Evolutionary conservation across 2,888 invertebrate species (phyloP).

Genomic region (Hemithea aestivaria): DNA sequence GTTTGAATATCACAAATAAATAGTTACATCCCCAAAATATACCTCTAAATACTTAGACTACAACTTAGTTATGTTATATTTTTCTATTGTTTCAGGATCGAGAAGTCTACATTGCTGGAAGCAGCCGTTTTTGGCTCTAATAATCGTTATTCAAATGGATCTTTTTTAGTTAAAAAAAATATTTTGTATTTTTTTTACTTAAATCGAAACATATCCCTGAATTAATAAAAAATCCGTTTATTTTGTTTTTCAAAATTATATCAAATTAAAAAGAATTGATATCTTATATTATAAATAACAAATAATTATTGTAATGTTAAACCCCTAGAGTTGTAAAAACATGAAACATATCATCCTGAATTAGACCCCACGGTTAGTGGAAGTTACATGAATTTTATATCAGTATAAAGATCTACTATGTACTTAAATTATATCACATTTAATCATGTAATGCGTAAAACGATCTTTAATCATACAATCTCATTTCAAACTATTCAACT

Average conservation of each 20-base stretch:
- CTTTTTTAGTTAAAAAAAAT: constrained; percentile 47
- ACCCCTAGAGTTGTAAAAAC: constrained; percentile 14
- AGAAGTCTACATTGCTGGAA: constrained; percentile 58
- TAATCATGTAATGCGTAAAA: too few species aligned
- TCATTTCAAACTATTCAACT: too few species aligned
- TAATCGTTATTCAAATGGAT: constrained; percentile 61
- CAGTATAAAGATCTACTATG: too few species aligned
- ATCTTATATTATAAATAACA: constrained; percentile 6
- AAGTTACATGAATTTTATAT: too few species aligned
- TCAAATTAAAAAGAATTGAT: not conserved
- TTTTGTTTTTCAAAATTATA: not conserved
- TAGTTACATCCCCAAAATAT: too few species aligned
- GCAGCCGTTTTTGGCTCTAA: constrained; percentile 54
- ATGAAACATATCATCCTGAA: constrained; percentile 61
- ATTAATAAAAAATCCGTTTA: too few species aligned
- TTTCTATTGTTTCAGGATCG: constrained; percentile 60
- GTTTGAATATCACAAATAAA: too few species aligned
- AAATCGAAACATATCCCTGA: too few species aligned
- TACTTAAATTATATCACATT: too few species aligned
- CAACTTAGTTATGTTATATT: too few species aligned
- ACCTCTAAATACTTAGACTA: too few species aligned
- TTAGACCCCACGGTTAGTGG: not conserved
- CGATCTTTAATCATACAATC: too few species aligned
- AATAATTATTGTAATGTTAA: constrained; percentile 9
- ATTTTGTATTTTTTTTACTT: not conserved